Conservation (phyloP, 1,140 invertebrate species). For the Macrosteles quadrilineatus region DNA sequence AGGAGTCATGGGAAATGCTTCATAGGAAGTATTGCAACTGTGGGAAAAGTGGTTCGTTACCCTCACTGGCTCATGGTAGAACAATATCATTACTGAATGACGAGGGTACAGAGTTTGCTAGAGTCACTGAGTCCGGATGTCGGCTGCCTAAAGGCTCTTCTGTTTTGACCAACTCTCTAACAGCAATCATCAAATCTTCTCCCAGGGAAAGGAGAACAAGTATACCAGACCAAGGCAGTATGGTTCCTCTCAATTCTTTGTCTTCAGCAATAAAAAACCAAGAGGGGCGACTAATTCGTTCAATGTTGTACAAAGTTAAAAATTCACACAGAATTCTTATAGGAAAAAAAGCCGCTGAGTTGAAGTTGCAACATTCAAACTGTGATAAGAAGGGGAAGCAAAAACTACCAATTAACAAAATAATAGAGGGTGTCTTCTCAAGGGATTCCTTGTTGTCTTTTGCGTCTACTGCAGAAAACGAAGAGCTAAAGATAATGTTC, state of each 20-base stretch:
- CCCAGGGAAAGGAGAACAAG: background rate
- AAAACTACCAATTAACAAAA: background rate
- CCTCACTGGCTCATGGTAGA: background rate
- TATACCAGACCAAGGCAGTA: background rate
- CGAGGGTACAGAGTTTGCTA: constrained; percentile 3
- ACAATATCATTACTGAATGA: background rate
- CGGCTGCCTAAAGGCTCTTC: background rate
- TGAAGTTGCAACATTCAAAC: background rate
- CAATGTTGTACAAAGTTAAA: constrained; percentile 13
- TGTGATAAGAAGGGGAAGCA: background rate
- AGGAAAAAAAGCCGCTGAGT: constrained; percentile 14
- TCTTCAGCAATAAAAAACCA: background rate
- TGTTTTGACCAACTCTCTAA: background rate
- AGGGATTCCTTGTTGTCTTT: constrained; percentile 15
- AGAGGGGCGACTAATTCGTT: background rate
- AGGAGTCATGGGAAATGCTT: background rate
- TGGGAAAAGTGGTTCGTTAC: background rate
- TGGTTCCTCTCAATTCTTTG: background rate
- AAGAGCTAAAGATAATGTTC: constrained; percentile 15
- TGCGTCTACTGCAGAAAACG: background rate
- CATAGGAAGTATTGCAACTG: constrained; percentile 7
- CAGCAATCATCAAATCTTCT: constrained; percentile 1
- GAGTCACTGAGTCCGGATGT: background rate
- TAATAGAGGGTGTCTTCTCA: constrained; percentile 10
- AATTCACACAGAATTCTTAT: constrained; percentile 12